Base-by-base conservation (phyloP, 1,140 invertebrate genomes). In the Aphelenchoides avenae region DNA sequence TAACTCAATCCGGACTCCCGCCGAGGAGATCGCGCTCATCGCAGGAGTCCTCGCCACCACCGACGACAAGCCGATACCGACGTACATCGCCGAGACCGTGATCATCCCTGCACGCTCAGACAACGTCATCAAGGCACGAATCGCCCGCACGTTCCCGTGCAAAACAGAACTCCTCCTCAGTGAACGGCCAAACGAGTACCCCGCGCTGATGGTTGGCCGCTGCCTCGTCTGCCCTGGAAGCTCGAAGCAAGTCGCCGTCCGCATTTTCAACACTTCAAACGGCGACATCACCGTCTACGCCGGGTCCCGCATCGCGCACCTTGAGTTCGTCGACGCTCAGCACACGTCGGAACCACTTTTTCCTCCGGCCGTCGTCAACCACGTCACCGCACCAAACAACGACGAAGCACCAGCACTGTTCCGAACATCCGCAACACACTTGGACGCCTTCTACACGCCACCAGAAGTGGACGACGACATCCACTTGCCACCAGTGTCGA, bases 101-200 rank as follows among this genome's bases (percentile, higher is more conserved):
- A 22, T 22, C 7, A 15, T 59, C 2, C 30, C 37, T 0, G 54
- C 56, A 1, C 30, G 30, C 2, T 61, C 56, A 6, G 56, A 58
- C 24, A 29, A 24, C 15, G 13, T 58, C 18, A 15, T 62, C 3
- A 31, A 18, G 40, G 56, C 36, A 26, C 1, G 22, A 13, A 33
- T 63, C 11, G 37, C 58, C 9, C 18, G 13, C 18, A 51, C 3
- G 1, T 50, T 30, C 5, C 29, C 11, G 3, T 29, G 20, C 2
- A 7, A 5, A 15, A 15, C 36, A 11, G 24, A 20, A 1, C 42
- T 50, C 13, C 2, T 50, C 0, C 18, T 41, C 0, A 20, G 18
- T 9, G 48, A 50, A 47, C 11, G 48, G 15, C 13, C 18, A 20
- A 29, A 51, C 15, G 26, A 50, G 4, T 29, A 50, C 22, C n/a